Evolutionary conservation across 2,797 vertebrate species (phyloP).

Genomic region (Manis pentadactyla): DNA sequence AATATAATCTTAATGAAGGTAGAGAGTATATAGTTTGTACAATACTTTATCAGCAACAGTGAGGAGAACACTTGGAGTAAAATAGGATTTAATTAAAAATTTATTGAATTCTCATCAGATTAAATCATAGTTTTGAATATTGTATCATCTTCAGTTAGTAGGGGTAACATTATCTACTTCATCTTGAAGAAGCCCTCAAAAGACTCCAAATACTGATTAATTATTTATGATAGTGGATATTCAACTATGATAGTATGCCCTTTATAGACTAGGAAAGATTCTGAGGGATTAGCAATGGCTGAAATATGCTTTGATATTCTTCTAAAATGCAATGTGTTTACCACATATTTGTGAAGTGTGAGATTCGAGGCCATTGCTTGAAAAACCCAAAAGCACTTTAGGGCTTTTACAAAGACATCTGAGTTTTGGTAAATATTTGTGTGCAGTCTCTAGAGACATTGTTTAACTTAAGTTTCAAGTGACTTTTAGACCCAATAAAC

Average conservation of each 20-base stretch:
- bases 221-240: not conserved
- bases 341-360: slow-evolving; percentile 49
- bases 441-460: slow-evolving; percentile 54
- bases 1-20: not conserved
- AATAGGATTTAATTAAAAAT: not conserved
- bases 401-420: slow-evolving; percentile 55
- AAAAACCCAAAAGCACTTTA: slow-evolving; percentile 57
- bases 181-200: not conserved
- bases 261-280: not conserved
- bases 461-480: slow-evolving; percentile 69
- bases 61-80: not conserved
- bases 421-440: slow-evolving; percentile 67
- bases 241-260: not conserved
- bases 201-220: not conserved
- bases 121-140: not conserved
- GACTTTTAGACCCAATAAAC: slow-evolving; percentile 59
- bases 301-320: slow-evolving; percentile 40
- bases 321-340: slow-evolving; percentile 53
- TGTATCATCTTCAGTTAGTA: not conserved
- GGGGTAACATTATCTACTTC: not conserved
- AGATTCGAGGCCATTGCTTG: slow-evolving; percentile 53
- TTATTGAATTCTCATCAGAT: not conserved
- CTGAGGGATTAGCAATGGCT: slow-evolving; percentile 38
- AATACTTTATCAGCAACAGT: not conserved
- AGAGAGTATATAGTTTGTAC: not conserved